Evolutionary conservation across 1,140 invertebrate species (phyloP), one percentile per base, ranked within the genome.

Genomic region (Magallana angulata): DNA sequence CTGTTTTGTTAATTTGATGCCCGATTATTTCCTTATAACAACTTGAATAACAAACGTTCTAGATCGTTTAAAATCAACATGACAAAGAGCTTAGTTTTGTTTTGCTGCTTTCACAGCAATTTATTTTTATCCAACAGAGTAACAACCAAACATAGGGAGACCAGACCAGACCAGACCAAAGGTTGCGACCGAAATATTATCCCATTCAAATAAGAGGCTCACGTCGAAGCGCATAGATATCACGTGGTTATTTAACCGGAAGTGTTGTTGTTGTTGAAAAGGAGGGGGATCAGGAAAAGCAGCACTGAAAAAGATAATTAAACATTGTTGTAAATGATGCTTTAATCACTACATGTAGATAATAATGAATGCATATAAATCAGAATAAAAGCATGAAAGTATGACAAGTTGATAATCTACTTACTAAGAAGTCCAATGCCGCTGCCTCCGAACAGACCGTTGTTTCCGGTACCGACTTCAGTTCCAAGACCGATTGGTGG

Each of bases 401-500:
- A 48, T 48, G 36, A 48, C 2, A 48, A 4, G 36, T 48, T 48
- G 36, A 76, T 8, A 18, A 9, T 76, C 36, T 48, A 36, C 14
- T 76, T 76, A 76, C 68, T 30, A 30, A 76, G 68, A 12, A 76
- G 68, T 76, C 68, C 68, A 30, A 76, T 36, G 68, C 68, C 68
- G 36, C 24, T 76, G 30, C 68, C 68, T 11, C 68, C 68, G 7
- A 76, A 36, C 8, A 76, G 18, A 76, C 68, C 68, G 11, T 30
- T 76, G 24, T 30, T 30, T 1, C 24, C 68, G 12, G 18, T 48
- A 48, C 36, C 60, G 60, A 18, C 60, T 18, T 30, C 12, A 76
- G 24, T 24, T 8, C 24, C 68, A 8, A 76, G 7, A 30, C 68
- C 68, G 24, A 76, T 30, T 76, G 68, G 68, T 18, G 68, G 68